phyloP scores from a whole-genome alignment of 2,888 invertebrate species.

The Candidula unifasciata region DNA sequence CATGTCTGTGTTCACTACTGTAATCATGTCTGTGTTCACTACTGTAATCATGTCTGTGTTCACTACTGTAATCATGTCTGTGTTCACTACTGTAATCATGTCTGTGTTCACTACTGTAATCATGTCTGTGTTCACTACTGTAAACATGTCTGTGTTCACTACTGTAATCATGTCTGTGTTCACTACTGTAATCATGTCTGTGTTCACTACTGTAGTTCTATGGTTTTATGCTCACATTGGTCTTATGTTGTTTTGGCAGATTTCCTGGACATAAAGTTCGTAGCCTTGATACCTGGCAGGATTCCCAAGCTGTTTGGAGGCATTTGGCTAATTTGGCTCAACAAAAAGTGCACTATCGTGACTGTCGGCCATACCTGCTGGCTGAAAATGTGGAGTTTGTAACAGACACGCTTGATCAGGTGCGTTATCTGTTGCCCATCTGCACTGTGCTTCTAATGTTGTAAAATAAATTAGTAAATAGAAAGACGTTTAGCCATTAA shows the following conservation, averaged over 20 bases:
- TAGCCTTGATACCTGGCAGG: conserved; percentile 84
- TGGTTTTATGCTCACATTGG: not conserved
- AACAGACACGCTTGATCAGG: conserved; percentile 56
- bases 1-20: too few relatives aligned
- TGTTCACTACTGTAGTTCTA: not conserved
- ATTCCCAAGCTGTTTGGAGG: conserved; percentile 85
- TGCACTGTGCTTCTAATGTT: too few relatives aligned
- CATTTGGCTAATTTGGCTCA: conserved; percentile 90
- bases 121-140: too few relatives aligned
- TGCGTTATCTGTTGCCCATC: not conserved
- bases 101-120: too few relatives aligned
- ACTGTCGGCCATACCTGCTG: conserved; percentile 89
- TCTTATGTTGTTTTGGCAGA: conserved; percentile 61
- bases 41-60: too few relatives aligned
- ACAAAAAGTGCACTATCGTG: conserved; percentile 85
- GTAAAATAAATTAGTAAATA: too few relatives aligned
- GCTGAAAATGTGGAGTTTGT: conserved; percentile 87
- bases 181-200: not conserved
- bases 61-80: too few relatives aligned
- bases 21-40: too few relatives aligned
- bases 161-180: too few relatives aligned
- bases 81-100: too few relatives aligned
- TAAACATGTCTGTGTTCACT: too few relatives aligned
- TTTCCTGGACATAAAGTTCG: conserved; percentile 89
- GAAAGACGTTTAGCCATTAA: too few relatives aligned